Evolutionary conservation across 2,888 invertebrate species (phyloP), one percentile per base, ranked within the genome.

Genomic region (Kryphioiulus occultus): DNA sequence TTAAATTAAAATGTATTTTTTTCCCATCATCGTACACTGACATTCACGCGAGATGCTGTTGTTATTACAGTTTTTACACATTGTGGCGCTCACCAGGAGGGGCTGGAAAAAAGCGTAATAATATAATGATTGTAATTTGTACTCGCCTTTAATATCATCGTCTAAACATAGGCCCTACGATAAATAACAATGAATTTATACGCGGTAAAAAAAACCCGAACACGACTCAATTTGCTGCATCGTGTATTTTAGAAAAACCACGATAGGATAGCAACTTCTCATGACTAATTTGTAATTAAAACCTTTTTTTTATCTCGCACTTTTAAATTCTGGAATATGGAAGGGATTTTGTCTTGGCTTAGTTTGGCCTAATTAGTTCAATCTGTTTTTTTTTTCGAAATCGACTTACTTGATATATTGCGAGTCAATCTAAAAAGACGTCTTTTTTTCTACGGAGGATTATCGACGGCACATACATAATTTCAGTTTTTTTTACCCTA

Each of bases 1-100:
- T 78, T 78, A 78, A 78, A 78, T 78, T 78, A 78, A 78, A 78
- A 78, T 78, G 9, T 42, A 59, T 59, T 78, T 78, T 78, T 78
- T 78, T 32, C 78, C 78, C 78, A 68, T 68, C 78, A 78, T 78
- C 78, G 30, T 17, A 30, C 15, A 78, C 26, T 26, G 26, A 68
- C 78, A 26, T 5, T 78, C 26, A 68, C 15, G 26, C 26, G 68
- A 78, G 78, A 78, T 30, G 78, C 30, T 78, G 78, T 78, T 78
- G 26, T 78, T 78, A 30, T 78, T 78, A 15, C 26, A 78, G 78
- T 78, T 78, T 78, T 78, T 78, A 78, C 78, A 78, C 78, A 17
- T 78, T 17, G 78, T 78, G 78, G 30, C 12, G 30, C 78, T 2
- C 78, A 30, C 30, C 78, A 30, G 78, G 78, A 78, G 78, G 78